These are phyloP conservation scores for Tethya wilhelma DNA, from an alignment of 37 sponge, comb jelly and placozoan species.

Conservation along the genomic window DNA sequence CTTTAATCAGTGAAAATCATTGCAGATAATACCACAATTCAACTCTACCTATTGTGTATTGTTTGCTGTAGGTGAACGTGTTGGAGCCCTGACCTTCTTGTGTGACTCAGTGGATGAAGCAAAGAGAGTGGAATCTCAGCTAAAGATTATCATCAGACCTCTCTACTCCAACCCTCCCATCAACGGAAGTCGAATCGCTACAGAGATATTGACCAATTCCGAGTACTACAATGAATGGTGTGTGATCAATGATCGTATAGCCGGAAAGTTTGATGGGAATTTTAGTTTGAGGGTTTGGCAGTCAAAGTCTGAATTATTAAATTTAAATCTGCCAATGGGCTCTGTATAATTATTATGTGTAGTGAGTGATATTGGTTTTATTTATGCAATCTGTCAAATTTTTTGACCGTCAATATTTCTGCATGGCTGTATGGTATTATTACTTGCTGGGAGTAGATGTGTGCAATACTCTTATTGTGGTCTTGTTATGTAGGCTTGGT, in stretches of 20 bases:
- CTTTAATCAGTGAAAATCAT: not conserved
- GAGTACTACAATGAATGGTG: slow-evolving; percentile 87
- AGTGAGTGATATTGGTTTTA: too few species aligned
- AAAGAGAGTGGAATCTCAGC: slow-evolving; percentile 89
- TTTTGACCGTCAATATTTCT: too few species aligned
- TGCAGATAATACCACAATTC: not conserved
- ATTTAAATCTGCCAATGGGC: too few species aligned
- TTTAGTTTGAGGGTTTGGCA: too few species aligned
- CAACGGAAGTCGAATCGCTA: slow-evolving; percentile 87
- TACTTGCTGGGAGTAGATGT: not conserved
- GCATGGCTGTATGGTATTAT: too few species aligned
- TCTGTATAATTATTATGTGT: too few species aligned
- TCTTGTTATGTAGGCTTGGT: slow-evolving; percentile 54
- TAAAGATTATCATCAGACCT: slow-evolving; percentile 92
- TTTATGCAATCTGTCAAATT: too few species aligned
- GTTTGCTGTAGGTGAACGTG: slow-evolving; percentile 74
- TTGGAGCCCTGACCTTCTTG: slow-evolving; percentile 78
- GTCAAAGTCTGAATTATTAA: too few species aligned
- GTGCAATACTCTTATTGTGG: not conserved
- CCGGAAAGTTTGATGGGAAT: too few species aligned
- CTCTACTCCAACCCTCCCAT: slow-evolving; percentile 97
- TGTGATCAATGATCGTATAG: too few species aligned
- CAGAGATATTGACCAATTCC: slow-evolving; percentile 75
- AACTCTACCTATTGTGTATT: not conserved
- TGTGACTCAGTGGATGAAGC: slow-evolving; percentile 59